Conservation (phyloP, 1,140 invertebrate genomes). For the Sogatella furcifera region DNA sequence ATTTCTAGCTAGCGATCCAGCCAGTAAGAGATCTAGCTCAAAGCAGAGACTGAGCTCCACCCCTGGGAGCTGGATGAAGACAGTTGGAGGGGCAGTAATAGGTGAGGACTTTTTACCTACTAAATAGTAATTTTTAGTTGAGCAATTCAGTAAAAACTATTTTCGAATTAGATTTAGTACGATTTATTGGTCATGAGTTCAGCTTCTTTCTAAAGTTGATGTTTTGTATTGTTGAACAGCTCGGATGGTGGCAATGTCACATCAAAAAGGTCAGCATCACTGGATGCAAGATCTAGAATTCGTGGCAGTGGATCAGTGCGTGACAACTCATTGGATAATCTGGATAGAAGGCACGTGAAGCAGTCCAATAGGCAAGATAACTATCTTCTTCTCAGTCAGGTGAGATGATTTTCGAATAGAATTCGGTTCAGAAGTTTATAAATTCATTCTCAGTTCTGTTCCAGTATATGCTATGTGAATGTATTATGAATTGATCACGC, state of each 20-base stretch:
- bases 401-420: background rate
- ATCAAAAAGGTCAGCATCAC: constrained; percentile 20
- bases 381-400: constrained; percentile 17
- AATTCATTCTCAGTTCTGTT: too few relatives aligned
- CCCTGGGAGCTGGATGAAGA: background rate
- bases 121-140: background rate
- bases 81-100: background rate
- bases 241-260: constrained; percentile 4
- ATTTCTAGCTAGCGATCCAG: background rate
- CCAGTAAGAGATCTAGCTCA: constrained; percentile 5
- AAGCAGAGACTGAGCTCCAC: constrained; percentile 14
- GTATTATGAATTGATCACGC: too few relatives aligned
- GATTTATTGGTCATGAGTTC: too few relatives aligned
- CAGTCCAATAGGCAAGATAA: constrained; percentile 7
- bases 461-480: too few relatives aligned
- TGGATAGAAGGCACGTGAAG: background rate
- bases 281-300: constrained; percentile 17
- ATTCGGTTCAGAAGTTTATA: too few relatives aligned
- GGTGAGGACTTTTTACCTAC: background rate
- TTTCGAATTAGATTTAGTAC: too few relatives aligned
- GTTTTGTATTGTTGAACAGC: background rate
- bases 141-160: too few relatives aligned
- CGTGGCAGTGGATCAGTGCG: background rate
- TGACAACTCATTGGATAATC: background rate
- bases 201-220: too few relatives aligned